Conservation (phyloP, 1,140 invertebrate species). For the Trichonephila clavipes region DNA sequence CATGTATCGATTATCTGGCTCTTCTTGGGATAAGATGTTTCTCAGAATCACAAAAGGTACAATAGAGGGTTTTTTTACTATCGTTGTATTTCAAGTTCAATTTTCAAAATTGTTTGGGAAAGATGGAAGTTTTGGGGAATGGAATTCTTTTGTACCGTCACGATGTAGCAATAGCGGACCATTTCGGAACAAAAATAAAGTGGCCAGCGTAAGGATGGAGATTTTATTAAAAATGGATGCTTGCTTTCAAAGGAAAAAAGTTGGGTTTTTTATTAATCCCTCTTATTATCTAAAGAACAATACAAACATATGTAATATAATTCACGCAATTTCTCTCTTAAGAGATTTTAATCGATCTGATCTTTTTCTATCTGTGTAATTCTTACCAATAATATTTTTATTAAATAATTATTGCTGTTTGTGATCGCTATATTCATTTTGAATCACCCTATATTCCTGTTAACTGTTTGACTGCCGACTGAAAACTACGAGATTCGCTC, state of each 20-base stretch:
- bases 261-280: not conserved
- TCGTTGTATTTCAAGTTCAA: slow-evolving; percentile 36
- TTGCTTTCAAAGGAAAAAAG: not conserved
- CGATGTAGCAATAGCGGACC: not conserved
- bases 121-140: slow-evolving; percentile 21
- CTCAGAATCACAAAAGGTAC: slow-evolving; percentile 14
- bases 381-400: too few relatives aligned
- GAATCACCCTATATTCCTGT: too few relatives aligned
- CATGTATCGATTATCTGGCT: slow-evolving; percentile 13
- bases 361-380: too few relatives aligned
- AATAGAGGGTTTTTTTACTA: not conserved
- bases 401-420: too few relatives aligned
- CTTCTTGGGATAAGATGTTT: not conserved
- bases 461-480: too few relatives aligned
- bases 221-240: slow-evolving; percentile 23
- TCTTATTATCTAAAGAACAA: not conserved
- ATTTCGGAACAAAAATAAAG: slow-evolving; percentile 1
- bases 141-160: not conserved
- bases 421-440: too few relatives aligned
- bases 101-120: slow-evolving; percentile 41
- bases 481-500: too few relatives aligned
- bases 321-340: too few relatives aligned
- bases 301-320: not conserved
- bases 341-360: too few relatives aligned
- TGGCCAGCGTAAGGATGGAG: not conserved